Evolutionary conservation across 2,113 vertebrate genomes (phyloP).

Genomic region (Ceyx margarethae): DNA sequence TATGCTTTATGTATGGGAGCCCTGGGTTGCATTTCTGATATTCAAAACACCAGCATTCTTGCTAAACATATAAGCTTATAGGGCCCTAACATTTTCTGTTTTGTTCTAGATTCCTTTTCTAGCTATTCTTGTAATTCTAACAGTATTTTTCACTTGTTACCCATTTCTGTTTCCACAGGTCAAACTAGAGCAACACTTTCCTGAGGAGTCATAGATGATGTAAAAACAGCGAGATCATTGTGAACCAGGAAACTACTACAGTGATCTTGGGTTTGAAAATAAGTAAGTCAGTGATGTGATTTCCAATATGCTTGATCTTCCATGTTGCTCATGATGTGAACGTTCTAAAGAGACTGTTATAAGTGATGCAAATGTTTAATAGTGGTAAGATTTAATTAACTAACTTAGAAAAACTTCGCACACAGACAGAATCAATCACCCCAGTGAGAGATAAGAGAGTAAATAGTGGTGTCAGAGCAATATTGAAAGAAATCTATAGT

Average conservation of each 20-base stretch:
- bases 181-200: neutral
- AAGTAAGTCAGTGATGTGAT: neutral
- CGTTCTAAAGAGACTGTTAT: neutral
- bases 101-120: neutral
- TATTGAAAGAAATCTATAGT: neutral
- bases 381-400: neutral
- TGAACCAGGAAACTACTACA: neutral
- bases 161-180: neutral
- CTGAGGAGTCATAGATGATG: neutral
- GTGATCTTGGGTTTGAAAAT: neutral
- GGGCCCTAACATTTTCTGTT: neutral
- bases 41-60: neutral
- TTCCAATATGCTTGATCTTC: neutral
- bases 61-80: neutral
- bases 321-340: neutral
- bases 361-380: neutral
- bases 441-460: neutral
- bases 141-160: neutral
- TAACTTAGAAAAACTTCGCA: neutral
- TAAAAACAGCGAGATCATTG: neutral
- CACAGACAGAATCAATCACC: neutral
- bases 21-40: neutral
- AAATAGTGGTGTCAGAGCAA: neutral
- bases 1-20: neutral
- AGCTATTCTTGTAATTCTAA: neutral